These are phyloP conservation scores for Eledona agricola DNA, from an alignment of 2,888 invertebrate species.

Conservation along the genomic window DNA sequence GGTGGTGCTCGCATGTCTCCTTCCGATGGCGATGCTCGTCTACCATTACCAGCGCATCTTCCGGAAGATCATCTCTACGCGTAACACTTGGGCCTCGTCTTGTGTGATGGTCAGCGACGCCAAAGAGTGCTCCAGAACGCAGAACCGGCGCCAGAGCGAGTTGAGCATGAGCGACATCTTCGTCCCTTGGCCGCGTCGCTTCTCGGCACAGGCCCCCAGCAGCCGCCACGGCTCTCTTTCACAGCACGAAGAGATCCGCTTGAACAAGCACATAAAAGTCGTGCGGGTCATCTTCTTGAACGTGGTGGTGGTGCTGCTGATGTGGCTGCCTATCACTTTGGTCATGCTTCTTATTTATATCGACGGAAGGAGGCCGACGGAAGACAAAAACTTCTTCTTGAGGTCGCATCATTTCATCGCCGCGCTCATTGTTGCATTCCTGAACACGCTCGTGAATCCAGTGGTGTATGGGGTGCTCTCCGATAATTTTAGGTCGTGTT, in stretches of 20 bases:
- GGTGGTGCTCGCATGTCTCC: conserved; percentile 63
- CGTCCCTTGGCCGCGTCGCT: conserved; percentile 63
- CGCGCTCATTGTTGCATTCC: conserved; percentile 64
- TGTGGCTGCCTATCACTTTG: conserved; percentile 68
- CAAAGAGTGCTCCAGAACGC: conserved; percentile 47
- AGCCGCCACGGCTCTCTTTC: conserved; percentile 62
- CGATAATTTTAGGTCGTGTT: conserved; percentile 65
- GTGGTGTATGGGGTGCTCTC: conserved; percentile 67
- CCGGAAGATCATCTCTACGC: conserved; percentile 64
- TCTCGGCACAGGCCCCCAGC: conserved; percentile 58
- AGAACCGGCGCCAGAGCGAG: conserved; percentile 62
- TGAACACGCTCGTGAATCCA: conserved; percentile 68
- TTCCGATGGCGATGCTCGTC: conserved; percentile 66
- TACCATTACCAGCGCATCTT: conserved; percentile 68
- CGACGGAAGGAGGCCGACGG: conserved; percentile 64
- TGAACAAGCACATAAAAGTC: conserved; percentile 66
- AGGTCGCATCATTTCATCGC: conserved; percentile 66
- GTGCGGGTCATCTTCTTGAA: conserved; percentile 66
- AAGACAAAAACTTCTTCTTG: conserved; percentile 65
- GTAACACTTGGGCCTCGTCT: conserved; percentile 65
- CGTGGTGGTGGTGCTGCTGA: conserved; percentile 66
- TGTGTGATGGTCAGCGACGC: conserved; percentile 59
- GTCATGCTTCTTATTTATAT: conserved; percentile 66
- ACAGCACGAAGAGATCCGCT: conserved; percentile 64
- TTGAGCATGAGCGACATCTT: conserved; percentile 64